phyloP scores from a whole-genome alignment of 1,140 invertebrate species.

The Popillia japonica region DNA sequence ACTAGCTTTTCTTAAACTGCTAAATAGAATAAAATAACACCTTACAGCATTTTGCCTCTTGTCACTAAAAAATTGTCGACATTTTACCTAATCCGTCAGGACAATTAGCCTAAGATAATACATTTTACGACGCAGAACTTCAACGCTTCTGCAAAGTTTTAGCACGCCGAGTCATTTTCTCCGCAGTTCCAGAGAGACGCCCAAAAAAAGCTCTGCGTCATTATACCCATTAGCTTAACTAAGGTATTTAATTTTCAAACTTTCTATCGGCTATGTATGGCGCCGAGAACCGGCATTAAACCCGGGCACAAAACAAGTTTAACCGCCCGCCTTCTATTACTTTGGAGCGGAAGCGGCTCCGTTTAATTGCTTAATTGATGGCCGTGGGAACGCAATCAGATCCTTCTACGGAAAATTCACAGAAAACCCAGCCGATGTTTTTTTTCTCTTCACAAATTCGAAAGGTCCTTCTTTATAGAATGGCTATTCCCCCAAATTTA shows the following conservation, averaged over 20 bases:
- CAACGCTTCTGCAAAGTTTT: not conserved
- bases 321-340: constrained; percentile 21
- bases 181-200: not conserved
- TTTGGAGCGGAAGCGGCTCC: not conserved
- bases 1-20: too few relatives aligned
- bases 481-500: not conserved
- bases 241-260: constrained; percentile 18
- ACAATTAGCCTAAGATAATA: constrained; percentile 1
- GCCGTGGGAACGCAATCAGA: constrained; percentile 22
- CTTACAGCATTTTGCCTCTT: too few relatives aligned
- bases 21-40: too few relatives aligned
- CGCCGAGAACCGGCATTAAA: constrained; percentile 13
- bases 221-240: constrained; percentile 12
- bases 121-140: not conserved
- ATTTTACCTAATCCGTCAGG: not conserved
- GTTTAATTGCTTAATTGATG: constrained; percentile 31
- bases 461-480: not conserved
- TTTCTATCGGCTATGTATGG: constrained; percentile 11
- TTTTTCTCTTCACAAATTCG: not conserved
- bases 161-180: not conserved
- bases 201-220: not conserved
- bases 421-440: not conserved
- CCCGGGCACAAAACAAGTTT: not conserved
- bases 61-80: not conserved
- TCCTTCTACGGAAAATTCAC: not conserved